phyloP scores from a whole-genome alignment of 2,888 invertebrate genomes.

The Amorpha juglandis region DNA sequence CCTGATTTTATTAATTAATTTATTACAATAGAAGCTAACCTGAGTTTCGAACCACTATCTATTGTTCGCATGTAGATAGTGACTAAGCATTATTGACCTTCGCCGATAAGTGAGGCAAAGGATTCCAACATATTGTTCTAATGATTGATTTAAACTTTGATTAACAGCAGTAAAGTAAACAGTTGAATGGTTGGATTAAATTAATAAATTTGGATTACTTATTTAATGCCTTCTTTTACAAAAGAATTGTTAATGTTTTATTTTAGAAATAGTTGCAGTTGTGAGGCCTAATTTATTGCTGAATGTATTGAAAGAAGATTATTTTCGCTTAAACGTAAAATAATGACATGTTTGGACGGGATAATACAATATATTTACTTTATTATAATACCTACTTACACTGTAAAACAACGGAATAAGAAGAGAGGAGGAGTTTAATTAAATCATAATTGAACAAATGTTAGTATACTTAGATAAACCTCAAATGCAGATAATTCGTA shows the following conservation, averaged over 20 bases:
- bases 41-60: conserved; percentile 75
- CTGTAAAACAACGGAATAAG: no score
- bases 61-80: conserved; percentile 65
- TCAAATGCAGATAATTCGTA: conserved; percentile 36
- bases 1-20: conserved; percentile 83
- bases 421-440: no score
- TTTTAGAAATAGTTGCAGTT: no score
- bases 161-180: conserved; percentile 20
- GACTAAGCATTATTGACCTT: conserved; percentile 69
- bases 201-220: not conserved
- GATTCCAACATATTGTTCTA: conserved; percentile 22
- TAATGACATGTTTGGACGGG: no score
- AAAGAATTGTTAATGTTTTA: not conserved
- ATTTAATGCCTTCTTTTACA: not conserved
- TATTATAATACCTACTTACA: no score
- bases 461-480: conserved; percentile 9
- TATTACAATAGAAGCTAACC: conserved; percentile 80
- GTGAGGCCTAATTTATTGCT: no score
- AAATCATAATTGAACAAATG: not conserved
- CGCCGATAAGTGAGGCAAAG: conserved; percentile 33
- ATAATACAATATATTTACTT: no score
- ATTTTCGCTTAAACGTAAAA: no score
- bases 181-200: not conserved
- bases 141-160: conserved; percentile 23
- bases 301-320: no score